Evolutionary conservation across 2,888 invertebrate species (phyloP).

Genomic region (Leptopilina drosophilae): DNA sequence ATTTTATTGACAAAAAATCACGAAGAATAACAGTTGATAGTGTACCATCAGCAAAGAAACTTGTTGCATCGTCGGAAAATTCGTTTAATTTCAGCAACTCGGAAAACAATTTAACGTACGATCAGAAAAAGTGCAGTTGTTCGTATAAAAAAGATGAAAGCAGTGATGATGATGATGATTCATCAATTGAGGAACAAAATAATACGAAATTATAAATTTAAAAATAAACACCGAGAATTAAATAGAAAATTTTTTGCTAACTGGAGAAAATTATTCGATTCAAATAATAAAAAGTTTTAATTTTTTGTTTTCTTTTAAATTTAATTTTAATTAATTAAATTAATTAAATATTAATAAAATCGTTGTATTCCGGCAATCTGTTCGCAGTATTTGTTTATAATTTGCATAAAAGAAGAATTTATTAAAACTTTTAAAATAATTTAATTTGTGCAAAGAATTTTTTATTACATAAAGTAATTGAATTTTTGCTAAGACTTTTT

Average conservation of each 20-base stretch:
- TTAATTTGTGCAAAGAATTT: no score
- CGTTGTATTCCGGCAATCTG: no score
- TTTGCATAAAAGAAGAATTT: no score
- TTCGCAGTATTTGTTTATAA: no score
- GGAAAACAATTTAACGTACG: slow-evolving; percentile 13
- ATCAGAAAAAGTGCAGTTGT: background rate
- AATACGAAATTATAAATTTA: slow-evolving; percentile 7
- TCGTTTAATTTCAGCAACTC: slow-evolving; percentile 62
- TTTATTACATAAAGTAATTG: no score
- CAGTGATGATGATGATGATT: slow-evolving; percentile 47
- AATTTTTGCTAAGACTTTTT: no score
- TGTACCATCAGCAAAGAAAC: slow-evolving; percentile 57
- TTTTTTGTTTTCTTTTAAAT: background rate
- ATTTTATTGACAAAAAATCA: slow-evolving; percentile 43
- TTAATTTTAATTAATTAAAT: no score
- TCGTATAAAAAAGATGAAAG: slow-evolving; percentile 5
- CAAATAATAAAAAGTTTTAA: no score
- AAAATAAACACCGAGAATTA: background rate
- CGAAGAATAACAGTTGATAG: slow-evolving; percentile 64
- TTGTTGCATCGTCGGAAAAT: slow-evolving; percentile 59
- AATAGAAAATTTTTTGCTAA: background rate
- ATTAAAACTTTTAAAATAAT: no score
- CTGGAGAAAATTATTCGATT: background rate
- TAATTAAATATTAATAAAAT: no score
- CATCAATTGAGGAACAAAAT: background rate